phyloP scores from a whole-genome alignment of 2,113 vertebrate genomes.

The Origma solitaria region DNA sequence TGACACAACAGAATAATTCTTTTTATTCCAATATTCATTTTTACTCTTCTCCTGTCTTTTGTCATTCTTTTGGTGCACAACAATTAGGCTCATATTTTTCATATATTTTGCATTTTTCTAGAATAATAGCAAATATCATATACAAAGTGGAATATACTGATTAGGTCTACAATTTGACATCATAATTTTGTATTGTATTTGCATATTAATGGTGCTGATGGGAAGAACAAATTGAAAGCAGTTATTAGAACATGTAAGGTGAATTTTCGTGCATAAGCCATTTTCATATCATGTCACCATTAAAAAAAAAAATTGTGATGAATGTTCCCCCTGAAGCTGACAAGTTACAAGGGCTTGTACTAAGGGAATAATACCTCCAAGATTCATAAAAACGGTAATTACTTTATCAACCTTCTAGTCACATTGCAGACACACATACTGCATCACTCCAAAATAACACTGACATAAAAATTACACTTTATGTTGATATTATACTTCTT shows the following conservation, averaged over 20 bases:
- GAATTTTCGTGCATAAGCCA: conserved; percentile 29
- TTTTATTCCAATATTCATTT: background rate
- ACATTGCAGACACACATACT: conserved; percentile 39
- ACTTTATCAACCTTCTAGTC: conserved; percentile 64
- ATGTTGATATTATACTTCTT: background rate
- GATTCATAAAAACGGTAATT: conserved; percentile 69
- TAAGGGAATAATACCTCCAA: conserved; percentile 62
- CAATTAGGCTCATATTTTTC: background rate
- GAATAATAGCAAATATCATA: background rate
- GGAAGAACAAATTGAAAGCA: conserved; percentile 37
- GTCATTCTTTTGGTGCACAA: background rate
- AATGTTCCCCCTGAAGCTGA: conserved; percentile 44
- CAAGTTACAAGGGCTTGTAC: conserved; percentile 60
- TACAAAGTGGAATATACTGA: background rate
- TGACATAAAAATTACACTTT: conserved; percentile 3
- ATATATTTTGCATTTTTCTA: background rate
- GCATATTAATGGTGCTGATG: conserved; percentile 29
- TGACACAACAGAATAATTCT: background rate
- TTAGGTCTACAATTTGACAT: background rate
- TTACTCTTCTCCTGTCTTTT: background rate
- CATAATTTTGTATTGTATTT: background rate
- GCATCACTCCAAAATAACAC: conserved; percentile 40
- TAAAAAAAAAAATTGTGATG: conserved; percentile 35
- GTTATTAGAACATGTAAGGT: conserved; percentile 43
- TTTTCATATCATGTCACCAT: conserved; percentile 38